Base-by-base conservation (phyloP, 2,888 invertebrate genomes). In the Brachynemurus nebulosus region DNA sequence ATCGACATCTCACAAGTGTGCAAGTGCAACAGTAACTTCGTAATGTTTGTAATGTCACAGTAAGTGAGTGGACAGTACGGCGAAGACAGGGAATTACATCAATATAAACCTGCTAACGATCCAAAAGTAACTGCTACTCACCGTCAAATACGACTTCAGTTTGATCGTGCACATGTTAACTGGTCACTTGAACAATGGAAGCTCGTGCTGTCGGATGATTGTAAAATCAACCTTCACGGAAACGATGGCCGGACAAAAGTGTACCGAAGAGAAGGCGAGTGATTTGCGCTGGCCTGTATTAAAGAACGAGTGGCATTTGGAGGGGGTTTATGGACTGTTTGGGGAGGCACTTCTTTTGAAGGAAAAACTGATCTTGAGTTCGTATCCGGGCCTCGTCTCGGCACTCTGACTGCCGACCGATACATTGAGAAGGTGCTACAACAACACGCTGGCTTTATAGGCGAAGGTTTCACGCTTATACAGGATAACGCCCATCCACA, bases 1-100 rank as follows among this genome's bases (percentile, higher is more conserved):
- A 55, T 50, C 48, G 50, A 1, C 50, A 49, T 18, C 43, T 51
- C 9, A 53, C 46, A 16, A 49, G 44, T 16, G 47, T 53, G 21
- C 39, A 42, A 27, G 40, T 51, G 25, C 42, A 44, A 30, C 44
- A 43, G 34, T 25, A 25, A 9, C 27, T 25, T 9, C 8, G 27
- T 9, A 25, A 9, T 9, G 27, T 25, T 25, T 9, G 27, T n/a
- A n/a, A n/a, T n/a, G n/a, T n/a, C n/a, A n/a, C n/a, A n/a, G n/a
- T n/a, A n/a, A n/a, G n/a, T n/a, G n/a, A n/a, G n/a, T n/a, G n/a
- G n/a, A n/a, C n/a, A n/a, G n/a, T n/a, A n/a, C n/a, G n/a, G n/a
- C n/a, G n/a, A n/a, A n/a, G n/a, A n/a, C n/a, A n/a, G n/a, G n/a
- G n/a, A n/a, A n/a, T n/a, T n/a, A n/a, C n/a, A n/a, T n/a, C n/a